Conservation (phyloP, 2,888 invertebrate species). For the Copidosoma aretas region DNA sequence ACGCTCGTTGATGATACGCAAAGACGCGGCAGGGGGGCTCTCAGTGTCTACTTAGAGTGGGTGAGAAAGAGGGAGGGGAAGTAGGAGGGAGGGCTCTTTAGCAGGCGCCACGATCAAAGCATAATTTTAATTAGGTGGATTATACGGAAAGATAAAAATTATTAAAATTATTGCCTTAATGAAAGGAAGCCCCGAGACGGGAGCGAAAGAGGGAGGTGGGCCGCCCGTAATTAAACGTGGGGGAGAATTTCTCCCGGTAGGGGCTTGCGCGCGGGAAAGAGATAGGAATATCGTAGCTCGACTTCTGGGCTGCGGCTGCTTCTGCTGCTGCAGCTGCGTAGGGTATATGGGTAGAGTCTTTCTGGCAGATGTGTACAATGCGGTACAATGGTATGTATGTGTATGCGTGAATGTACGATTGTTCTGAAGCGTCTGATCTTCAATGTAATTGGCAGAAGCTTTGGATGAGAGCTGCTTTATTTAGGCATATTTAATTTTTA, state of each 20-base stretch:
- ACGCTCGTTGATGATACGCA: neutral
- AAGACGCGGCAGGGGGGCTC: neutral
- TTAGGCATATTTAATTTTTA: too few species aligned
- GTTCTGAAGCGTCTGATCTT: too few species aligned
- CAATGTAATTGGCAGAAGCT: too few species aligned
- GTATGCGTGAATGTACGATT: too few species aligned
- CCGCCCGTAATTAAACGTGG: slow-evolving; percentile 60
- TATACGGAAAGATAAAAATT: slow-evolving; percentile 62
- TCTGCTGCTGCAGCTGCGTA: too few species aligned
- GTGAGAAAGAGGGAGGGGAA: neutral
- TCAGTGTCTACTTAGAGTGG: slow-evolving; percentile 23
- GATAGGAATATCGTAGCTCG: neutral
- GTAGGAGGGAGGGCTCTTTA: neutral
- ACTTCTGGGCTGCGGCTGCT: too few species aligned
- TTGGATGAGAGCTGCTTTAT: too few species aligned
- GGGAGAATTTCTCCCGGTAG: slow-evolving; percentile 46
- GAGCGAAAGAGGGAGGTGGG: slow-evolving; percentile 46
- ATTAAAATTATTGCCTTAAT: slow-evolving; percentile 64
- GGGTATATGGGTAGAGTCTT: too few species aligned
- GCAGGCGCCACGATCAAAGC: slow-evolving; percentile 57
- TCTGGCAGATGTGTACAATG: too few species aligned
- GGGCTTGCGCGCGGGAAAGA: neutral
- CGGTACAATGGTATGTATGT: too few species aligned
- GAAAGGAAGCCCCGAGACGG: slow-evolving; percentile 57
- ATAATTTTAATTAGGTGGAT: slow-evolving; percentile 63